Evolutionary conservation across 2,113 vertebrate genomes (phyloP).

Genomic region (Salvelinus alpinus): DNA sequence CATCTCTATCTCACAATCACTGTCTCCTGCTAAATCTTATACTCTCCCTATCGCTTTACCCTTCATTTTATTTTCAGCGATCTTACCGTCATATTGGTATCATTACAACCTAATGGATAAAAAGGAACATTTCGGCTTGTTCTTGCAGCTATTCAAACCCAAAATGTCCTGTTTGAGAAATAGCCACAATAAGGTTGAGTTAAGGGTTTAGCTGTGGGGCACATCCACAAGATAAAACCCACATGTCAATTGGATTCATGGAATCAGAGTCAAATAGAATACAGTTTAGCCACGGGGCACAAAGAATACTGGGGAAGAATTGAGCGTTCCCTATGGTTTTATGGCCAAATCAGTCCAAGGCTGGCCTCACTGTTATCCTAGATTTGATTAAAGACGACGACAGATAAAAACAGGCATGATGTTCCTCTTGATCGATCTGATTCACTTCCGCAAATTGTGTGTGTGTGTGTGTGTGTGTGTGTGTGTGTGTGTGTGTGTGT

Average conservation of each 20-base stretch:
- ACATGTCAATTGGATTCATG: conserved; percentile 5
- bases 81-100: too few relatives aligned
- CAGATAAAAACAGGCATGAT: conserved; percentile 42
- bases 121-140: background rate
- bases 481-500: conserved; percentile 7
- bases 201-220: background rate
- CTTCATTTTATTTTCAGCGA: background rate
- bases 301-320: background rate
- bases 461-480: conserved; percentile 10
- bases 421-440: conserved; percentile 42
- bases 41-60: background rate
- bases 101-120: background rate
- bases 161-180: background rate
- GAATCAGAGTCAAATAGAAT: background rate
- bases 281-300: background rate
- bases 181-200: background rate
- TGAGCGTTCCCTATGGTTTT: conserved; percentile 6
- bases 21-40: background rate
- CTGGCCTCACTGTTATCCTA: conserved; percentile 19
- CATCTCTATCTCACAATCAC: background rate
- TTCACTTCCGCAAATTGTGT: conserved; percentile 44
- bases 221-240: background rate
- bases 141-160: background rate
- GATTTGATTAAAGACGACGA: conserved; percentile 50
- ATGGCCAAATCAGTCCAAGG: conserved; percentile 16